phyloP scores from a whole-genome alignment of 2,797 vertebrate species.

The Thripadectes ignobilis region DNA sequence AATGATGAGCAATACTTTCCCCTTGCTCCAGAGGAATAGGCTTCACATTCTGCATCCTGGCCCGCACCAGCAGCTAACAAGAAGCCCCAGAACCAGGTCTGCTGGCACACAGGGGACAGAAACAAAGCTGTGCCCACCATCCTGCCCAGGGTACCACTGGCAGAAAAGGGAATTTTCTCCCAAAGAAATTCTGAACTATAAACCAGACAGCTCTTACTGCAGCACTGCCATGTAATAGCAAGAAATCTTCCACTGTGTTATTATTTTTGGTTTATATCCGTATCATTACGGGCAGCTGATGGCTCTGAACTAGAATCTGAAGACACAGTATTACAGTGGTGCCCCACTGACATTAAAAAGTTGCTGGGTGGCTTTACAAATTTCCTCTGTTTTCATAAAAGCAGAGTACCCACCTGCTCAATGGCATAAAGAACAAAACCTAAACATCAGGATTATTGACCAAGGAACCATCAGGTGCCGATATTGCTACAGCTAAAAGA shows the following conservation, averaged over 20 bases:
- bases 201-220: background rate
- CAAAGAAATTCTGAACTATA: background rate
- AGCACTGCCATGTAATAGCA: accelerated
- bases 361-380: background rate
- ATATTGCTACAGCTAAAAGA: background rate
- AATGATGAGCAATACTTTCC: constrained; percentile 21
- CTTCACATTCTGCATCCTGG: background rate
- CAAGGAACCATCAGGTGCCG: background rate
- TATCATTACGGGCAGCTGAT: background rate
- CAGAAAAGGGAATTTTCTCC: background rate
- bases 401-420: background rate
- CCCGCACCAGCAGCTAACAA: background rate
- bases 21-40: background rate
- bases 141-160: background rate
- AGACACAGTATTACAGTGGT: background rate
- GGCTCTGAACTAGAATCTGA: background rate
- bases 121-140: background rate
- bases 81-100: background rate
- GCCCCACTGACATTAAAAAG: background rate
- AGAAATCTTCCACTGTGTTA: background rate
- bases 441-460: background rate
- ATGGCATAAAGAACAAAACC: background rate
- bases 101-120: background rate
- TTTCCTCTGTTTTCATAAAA: background rate
- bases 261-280: background rate